A percentile compares a stretch with the other conserved stretches of the same genome.
Evolutionary conservation across 1,140 invertebrate species (phyloP).

Genomic region (Macrocentrus cingulum): DNA sequence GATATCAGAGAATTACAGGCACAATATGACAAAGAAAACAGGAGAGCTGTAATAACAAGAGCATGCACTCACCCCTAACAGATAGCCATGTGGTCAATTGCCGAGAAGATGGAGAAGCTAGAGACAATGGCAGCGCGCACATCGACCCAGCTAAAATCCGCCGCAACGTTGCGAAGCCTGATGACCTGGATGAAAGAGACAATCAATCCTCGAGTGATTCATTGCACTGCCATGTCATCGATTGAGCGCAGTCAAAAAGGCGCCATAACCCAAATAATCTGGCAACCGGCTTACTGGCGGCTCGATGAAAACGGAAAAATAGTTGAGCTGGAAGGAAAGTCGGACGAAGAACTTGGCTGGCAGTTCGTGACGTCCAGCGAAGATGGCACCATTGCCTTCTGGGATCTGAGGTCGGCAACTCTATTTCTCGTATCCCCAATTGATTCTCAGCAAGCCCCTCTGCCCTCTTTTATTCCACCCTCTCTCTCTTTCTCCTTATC

Average conservation of each 20-base stretch:
- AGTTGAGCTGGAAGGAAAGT: conserved; percentile 45
- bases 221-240: conserved; percentile 64
- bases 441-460: conserved; percentile 8
- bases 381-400: conserved; percentile 70
- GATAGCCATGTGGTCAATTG: conserved; percentile 73
- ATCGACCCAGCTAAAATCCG: conserved; percentile 64
- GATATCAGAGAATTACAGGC: too few relatives aligned
- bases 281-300: conserved; percentile 65
- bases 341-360: conserved; percentile 52
- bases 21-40: too few relatives aligned
- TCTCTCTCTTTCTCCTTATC: neutral
- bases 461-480: neutral
- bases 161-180: conserved; percentile 63
- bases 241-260: conserved; percentile 64
- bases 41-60: too few relatives aligned
- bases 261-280: conserved; percentile 66
- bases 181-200: conserved; percentile 70
- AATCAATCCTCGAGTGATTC: conserved; percentile 60
- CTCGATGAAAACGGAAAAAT: conserved; percentile 65
- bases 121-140: conserved; percentile 67
- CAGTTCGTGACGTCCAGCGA: conserved; percentile 68
- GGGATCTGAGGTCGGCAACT: conserved; percentile 63
- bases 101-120: conserved; percentile 66
- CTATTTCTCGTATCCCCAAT: conserved; percentile 15
- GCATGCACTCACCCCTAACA: conserved; percentile 41